phyloP scores from a whole-genome alignment of 2,797 vertebrate species.

The Craterocephalus amniculus region DNA sequence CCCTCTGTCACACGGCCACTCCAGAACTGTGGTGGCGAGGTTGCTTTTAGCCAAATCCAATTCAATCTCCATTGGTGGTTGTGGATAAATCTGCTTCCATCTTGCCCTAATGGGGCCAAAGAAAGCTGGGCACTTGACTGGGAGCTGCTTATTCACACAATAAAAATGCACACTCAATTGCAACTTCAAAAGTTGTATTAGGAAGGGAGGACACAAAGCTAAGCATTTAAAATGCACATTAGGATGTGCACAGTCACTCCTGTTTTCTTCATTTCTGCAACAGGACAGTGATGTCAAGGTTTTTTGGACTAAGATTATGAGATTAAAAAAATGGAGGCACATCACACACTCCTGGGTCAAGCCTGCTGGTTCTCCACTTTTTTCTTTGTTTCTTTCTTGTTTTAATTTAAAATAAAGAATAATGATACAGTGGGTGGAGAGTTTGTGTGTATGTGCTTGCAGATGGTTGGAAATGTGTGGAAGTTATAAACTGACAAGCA shows the following conservation, averaged over 20 bases:
- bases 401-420: not conserved
- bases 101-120: constrained; percentile 47
- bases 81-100: constrained; percentile 72
- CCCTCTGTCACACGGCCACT: constrained; percentile 63
- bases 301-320: constrained; percentile 54
- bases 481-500: constrained; percentile 29
- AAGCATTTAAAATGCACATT: constrained; percentile 27
- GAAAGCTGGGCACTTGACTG: constrained; percentile 46
- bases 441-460: constrained; percentile 20
- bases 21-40: constrained; percentile 62
- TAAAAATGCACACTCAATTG: constrained; percentile 33
- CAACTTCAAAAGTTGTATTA: constrained; percentile 8
- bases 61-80: constrained; percentile 74
- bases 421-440: constrained; percentile 12
- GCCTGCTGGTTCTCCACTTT: constrained; percentile 43
- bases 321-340: constrained; percentile 44
- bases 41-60: constrained; percentile 78
- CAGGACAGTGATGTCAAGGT: constrained; percentile 50
- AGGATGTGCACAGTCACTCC: not conserved
- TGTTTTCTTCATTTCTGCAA: constrained; percentile 31
- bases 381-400: not conserved
- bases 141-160: constrained; percentile 52
- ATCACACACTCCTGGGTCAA: constrained; percentile 44
- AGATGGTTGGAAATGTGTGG: constrained; percentile 32
- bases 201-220: constrained; percentile 16